These are phyloP conservation scores for Euura saliciscinereae DNA, from an alignment of 1,140 invertebrate species.

Conservation along the genomic window DNA sequence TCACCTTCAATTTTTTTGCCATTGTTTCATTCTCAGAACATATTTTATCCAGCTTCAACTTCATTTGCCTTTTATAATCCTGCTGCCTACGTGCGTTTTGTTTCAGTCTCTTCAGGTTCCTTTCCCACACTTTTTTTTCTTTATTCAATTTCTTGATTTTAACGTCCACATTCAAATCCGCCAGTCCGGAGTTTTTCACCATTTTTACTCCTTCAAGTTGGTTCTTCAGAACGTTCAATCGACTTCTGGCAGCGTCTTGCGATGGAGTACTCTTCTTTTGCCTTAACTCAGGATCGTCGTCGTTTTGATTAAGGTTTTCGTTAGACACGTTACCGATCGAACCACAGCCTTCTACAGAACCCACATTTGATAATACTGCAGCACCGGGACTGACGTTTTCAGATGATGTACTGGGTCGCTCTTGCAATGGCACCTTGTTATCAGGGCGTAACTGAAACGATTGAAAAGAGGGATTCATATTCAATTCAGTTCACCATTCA, in stretches of 20 bases:
- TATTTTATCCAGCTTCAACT: neutral
- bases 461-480: neutral
- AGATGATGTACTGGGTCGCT: neutral
- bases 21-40: neutral
- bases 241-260: too few relatives aligned
- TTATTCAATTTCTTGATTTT: neutral
- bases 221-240: too few relatives aligned
- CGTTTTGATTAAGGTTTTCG: neutral
- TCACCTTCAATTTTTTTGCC: neutral
- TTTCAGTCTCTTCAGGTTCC: neutral
- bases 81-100: neutral
- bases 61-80: neutral
- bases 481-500: neutral
- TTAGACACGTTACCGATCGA: neutral
- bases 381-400: neutral
- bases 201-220: neutral
- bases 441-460: constrained; percentile 2
- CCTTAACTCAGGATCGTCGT: neutral
- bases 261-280: too few relatives aligned
- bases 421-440: neutral
- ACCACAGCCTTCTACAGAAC: neutral
- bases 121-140: neutral
- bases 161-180: neutral
- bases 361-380: neutral
- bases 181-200: neutral